These are phyloP conservation scores for Toxotes jaculatrix DNA, from an alignment of 2,113 vertebrate genomes.

Conservation along the genomic window DNA sequence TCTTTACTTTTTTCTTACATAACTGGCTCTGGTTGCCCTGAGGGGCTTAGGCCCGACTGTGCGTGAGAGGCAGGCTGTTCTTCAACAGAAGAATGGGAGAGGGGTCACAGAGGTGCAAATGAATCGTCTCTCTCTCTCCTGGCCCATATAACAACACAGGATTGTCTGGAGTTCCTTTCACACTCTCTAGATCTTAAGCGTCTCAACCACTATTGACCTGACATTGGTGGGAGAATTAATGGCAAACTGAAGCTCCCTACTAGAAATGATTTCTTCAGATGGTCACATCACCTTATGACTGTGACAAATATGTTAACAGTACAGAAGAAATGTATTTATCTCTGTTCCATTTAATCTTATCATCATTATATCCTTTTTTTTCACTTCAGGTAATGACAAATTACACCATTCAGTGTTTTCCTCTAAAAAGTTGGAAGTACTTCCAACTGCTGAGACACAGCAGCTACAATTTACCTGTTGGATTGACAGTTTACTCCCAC, in stretches of 20 bases:
- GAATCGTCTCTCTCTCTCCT: conserved; percentile 62
- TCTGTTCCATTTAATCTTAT: background rate
- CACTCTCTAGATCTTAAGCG: conserved; percentile 44
- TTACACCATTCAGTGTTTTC: background rate
- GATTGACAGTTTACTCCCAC: conserved; percentile 14
- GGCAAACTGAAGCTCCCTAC: conserved; percentile 5
- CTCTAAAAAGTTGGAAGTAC: background rate
- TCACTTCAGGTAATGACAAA: background rate
- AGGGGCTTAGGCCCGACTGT: conserved; percentile 54
- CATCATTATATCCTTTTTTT: too few species aligned
- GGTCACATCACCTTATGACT: conserved; percentile 3
- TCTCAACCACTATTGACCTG: conserved; percentile 52
- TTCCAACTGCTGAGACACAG: conserved; percentile 1
- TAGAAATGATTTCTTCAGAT: conserved; percentile 7
- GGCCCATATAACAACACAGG: conserved; percentile 60
- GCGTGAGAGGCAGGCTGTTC: conserved; percentile 67
- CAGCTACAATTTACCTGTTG: conserved; percentile 35
- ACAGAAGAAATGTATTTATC: background rate
- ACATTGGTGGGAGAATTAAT: conserved; percentile 50
- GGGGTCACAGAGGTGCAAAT: conserved; percentile 70
- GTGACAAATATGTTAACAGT: conserved; percentile 37
- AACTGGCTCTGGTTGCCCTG: conserved; percentile 49
- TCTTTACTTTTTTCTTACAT: conserved; percentile 67
- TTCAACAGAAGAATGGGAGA: conserved; percentile 67
- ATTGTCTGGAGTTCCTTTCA: conserved; percentile 62